Evolutionary conservation across 2,888 invertebrate species (phyloP).

Genomic region (Andrena dorsata): DNA sequence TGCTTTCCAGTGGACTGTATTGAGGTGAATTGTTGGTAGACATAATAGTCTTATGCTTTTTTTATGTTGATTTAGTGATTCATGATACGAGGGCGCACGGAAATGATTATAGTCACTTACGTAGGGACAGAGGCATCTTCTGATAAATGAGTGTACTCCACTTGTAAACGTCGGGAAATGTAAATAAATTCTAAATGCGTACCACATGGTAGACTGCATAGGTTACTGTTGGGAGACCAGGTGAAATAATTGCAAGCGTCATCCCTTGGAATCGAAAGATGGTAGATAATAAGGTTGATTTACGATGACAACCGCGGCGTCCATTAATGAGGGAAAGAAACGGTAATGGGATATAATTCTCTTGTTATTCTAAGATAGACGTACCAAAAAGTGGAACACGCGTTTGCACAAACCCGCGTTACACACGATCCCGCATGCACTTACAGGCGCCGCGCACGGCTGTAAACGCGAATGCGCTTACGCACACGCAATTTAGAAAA

Average conservation of each 20-base stretch:
- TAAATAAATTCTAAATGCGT: not conserved
- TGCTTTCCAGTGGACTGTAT: too few species aligned
- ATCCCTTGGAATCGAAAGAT: not conserved
- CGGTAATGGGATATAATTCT: not conserved
- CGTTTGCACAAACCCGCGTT: not conserved
- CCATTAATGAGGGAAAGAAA: conserved; percentile 5
- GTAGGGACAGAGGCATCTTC: too few species aligned
- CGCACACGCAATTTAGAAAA: conserved; percentile 15
- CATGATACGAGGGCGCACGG: too few species aligned
- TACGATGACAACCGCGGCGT: conserved; percentile 1
- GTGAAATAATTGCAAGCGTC: not conserved
- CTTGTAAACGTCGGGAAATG: not conserved
- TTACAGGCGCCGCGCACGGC: not conserved
- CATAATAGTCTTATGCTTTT: too few species aligned
- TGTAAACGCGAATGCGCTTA: not conserved
- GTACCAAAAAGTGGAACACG: not conserved
- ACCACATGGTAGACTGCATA: too few species aligned
- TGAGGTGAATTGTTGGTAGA: too few species aligned
- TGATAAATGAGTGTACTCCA: not conserved
- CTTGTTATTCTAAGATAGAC: not conserved
- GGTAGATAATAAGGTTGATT: not conserved
- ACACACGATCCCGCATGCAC: not conserved
- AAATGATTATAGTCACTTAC: too few species aligned
- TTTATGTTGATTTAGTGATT: too few species aligned
- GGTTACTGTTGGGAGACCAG: not conserved